Base-by-base conservation (phyloP, 2,888 invertebrate species). In the Drosophila mercatorum region DNA sequence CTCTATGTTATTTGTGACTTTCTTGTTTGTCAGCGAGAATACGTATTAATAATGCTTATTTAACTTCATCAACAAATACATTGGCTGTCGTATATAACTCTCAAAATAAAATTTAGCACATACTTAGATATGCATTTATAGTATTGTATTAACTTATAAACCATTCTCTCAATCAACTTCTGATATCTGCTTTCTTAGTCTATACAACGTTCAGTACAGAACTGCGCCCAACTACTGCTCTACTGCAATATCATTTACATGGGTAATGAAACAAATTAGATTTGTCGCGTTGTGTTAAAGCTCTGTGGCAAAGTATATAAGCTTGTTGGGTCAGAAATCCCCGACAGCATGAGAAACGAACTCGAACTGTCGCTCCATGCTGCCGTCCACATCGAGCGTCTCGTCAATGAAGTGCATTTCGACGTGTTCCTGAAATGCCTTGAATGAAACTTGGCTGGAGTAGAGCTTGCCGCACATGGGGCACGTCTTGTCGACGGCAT, bases 391-490 rank as follows among this genome's bases (percentile, higher is more conserved):
- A 68, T 94, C 94, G 63, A 91, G 91, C 5, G 91, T 92, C 72
- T 95, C 94, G 78, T 95, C 94, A 65, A 94, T 93, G 91, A 97
- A 97, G 93, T 97, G 97, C 83, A 94, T 94, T 91, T 96, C 95
- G 36, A 97, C 97, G 92, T 97, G 97, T 67, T 95, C 93, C 75
- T 95, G 95, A 89, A 97, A 97, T 53, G 94, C 94, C 34, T 94
- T 92, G 91, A 96, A 96, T 28, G 93, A 90, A 12, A 94, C 90
- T 63, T 94, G 93, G 89, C 94, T 94, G 51, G 93, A 93, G 88
- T 95, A 97, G 75, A 93, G 93, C 90, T 94, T 94, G 11, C 95
- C 95, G 92, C 97, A 97, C 93, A 97, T 94, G 0, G 97, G 97
- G 84, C 97, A 97, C 59, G 96, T 95, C 91, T 95, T 95, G 90